Evolutionary conservation across 2,113 vertebrate genomes (phyloP).

Genomic region (Edolisoma coerulescens): DNA sequence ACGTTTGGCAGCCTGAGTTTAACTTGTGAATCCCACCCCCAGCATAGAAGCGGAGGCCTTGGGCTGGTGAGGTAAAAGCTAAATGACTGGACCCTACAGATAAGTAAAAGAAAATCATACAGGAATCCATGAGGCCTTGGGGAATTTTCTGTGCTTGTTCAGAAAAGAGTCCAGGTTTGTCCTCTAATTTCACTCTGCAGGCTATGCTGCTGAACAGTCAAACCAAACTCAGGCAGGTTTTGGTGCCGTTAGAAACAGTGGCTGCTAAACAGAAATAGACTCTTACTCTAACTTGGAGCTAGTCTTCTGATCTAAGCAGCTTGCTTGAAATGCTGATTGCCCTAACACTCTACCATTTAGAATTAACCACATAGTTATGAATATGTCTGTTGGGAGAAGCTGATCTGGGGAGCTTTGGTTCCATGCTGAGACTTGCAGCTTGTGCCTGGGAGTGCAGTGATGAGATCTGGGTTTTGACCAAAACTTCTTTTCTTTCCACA

Average conservation of each 20-base stretch:
- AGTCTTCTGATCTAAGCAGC: background rate
- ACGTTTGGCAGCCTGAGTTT: slow-evolving; percentile 30
- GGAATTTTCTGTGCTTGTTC: background rate
- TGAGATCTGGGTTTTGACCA: background rate
- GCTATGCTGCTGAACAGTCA: background rate
- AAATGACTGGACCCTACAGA: background rate
- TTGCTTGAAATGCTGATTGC: slow-evolving; percentile 3
- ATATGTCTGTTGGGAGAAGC: background rate
- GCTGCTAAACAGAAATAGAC: slow-evolving; percentile 35
- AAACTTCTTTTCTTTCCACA: background rate
- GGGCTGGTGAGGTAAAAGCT: background rate
- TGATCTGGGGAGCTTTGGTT: background rate
- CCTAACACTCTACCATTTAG: background rate
- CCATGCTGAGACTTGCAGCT: background rate
- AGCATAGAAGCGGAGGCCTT: background rate
- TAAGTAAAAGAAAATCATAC: background rate
- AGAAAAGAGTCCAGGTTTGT: background rate
- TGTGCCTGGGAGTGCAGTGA: slow-evolving; percentile 28
- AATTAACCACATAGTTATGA: background rate
- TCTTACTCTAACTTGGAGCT: background rate
- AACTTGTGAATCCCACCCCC: background rate
- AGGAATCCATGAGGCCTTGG: background rate
- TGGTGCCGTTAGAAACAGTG: background rate
- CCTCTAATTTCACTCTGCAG: background rate
- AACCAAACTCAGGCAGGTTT: background rate